These are phyloP conservation scores for Mechanitis mazaeus DNA, from an alignment of 2,888 invertebrate genomes.

Conservation along the genomic window DNA sequence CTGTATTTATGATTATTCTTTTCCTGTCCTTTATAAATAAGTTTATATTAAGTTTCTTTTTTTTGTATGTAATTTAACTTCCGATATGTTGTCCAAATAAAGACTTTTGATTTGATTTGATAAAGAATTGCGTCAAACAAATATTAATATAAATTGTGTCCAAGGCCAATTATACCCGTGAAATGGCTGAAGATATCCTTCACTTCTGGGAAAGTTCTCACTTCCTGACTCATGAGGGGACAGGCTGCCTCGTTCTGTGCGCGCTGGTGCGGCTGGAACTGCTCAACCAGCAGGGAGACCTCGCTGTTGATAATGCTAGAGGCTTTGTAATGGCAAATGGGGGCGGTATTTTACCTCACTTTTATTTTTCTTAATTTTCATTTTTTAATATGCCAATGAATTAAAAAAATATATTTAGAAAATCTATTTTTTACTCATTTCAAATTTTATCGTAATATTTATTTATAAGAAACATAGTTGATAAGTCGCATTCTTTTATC, in stretches of 20 bases:
- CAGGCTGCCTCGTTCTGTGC: slow-evolving; percentile 43
- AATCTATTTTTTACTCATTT: too few species aligned
- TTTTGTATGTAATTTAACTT: too few species aligned
- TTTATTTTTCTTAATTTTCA: too few species aligned
- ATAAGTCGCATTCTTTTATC: background rate
- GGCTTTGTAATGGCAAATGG: slow-evolving; percentile 42
- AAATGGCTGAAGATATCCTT: slow-evolving; percentile 35
- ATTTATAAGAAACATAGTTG: too few species aligned
- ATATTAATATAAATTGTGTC: slow-evolving; percentile 3
- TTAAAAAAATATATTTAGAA: background rate
- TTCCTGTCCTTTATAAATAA: too few species aligned
- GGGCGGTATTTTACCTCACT: slow-evolving; percentile 42
- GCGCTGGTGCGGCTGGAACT: slow-evolving; percentile 35
- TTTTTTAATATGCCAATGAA: too few species aligned
- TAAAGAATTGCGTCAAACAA: too few species aligned
- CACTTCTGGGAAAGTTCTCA: slow-evolving; percentile 38
- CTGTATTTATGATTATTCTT: too few species aligned
- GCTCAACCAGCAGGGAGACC: slow-evolving; percentile 25
- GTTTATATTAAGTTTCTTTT: too few species aligned
- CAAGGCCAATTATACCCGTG: slow-evolving; percentile 33
- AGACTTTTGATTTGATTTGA: too few species aligned
- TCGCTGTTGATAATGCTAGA: slow-evolving; percentile 27
- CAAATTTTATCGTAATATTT: too few species aligned
- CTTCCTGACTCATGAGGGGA: slow-evolving; percentile 25
- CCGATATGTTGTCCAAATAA: too few species aligned